Percentiles rank a stretch among this genome's conserved stretches.
These are phyloP conservation scores for Molossus alvarezi DNA, from an alignment of 2,797 vertebrate genomes.

Conservation along the genomic window DNA sequence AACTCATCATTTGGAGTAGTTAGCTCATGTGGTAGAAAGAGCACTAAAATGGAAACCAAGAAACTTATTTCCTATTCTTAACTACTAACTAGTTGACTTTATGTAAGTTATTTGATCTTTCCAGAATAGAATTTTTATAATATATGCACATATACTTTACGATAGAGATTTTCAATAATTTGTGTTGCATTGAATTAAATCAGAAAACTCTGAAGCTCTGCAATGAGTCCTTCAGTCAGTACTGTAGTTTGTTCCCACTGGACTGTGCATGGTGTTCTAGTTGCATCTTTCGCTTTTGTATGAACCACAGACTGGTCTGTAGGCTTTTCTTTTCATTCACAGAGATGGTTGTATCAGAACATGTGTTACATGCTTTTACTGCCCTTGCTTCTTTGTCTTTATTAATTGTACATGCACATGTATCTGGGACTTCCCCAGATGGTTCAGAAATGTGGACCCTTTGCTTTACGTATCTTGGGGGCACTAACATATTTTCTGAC, in stretches of 20 bases:
- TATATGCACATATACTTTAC: not conserved
- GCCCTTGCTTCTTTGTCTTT: not conserved
- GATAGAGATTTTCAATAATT: not conserved
- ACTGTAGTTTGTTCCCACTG: not conserved
- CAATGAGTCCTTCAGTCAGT: not conserved
- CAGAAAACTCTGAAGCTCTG: not conserved
- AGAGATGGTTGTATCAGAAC: constrained; percentile 2
- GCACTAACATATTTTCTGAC: not conserved
- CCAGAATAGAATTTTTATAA: not conserved
- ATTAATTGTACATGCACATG: constrained; percentile 16
- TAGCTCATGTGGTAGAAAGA: not conserved
- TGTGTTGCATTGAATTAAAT: not conserved
- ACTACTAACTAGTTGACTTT: not conserved
- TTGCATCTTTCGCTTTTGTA: not conserved
- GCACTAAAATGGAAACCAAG: not conserved
- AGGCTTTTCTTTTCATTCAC: not conserved
- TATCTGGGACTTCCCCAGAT: not conserved
- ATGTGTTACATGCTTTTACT: not conserved
- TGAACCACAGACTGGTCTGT: not conserved
- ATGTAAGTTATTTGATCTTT: not conserved
- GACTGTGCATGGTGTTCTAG: not conserved
- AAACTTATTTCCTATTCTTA: constrained; percentile 26
- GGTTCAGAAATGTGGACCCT: not conserved
- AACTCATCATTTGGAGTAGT: not conserved
- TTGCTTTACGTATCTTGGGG: not conserved